Evolutionary conservation across 2,888 invertebrate species (phyloP), one percentile per base, ranked within the genome.

Genomic region (Rotaria socialis): DNA sequence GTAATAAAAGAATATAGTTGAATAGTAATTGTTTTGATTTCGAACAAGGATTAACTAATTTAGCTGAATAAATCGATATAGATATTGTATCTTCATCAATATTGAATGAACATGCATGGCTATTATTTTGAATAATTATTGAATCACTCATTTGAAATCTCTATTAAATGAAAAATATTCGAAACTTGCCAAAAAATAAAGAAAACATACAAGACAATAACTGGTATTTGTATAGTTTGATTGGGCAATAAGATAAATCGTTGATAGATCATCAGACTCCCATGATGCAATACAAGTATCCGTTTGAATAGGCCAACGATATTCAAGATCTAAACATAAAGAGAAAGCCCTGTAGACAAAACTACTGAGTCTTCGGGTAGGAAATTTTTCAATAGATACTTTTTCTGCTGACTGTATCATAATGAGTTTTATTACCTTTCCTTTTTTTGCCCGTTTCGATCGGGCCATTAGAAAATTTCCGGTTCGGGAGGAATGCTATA

Each of bases 231-330:
- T 47, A 47, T 80, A 47, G 10, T n/a, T 47, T 43, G 80, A 47
- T 80, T 80, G 80, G n/a, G 47, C 80, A 47, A 80, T 47, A 3
- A 80, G 47, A 80, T 80, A 80, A 14, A n/a, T 43, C 47, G n/a
- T 80, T 80, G 80, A 47, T 19, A 19, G 14, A 67, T 67, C 67
- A 80, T 80, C 24, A 3, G 43, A 47, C 47, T n/a, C 8, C 80
- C 80, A 80, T 14, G 24, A 80, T 80, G 80, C 43, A 43, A 80
- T n/a, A 80, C 80, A 80, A 11, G 47, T 80, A 80, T 80, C 80
- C 10, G 8, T 80, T n/a, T 47, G 47, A n/a, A 16, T 47, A 10
- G 47, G 14, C 47, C 19, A 80, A 80, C 47, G 47, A 80, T 80
- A 47, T n/a, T 80, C 80, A 24, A n/a, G 10, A 11, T 80, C 80